Conservation (phyloP, 2,888 invertebrate genomes). For the Cheilosia variabilis region DNA sequence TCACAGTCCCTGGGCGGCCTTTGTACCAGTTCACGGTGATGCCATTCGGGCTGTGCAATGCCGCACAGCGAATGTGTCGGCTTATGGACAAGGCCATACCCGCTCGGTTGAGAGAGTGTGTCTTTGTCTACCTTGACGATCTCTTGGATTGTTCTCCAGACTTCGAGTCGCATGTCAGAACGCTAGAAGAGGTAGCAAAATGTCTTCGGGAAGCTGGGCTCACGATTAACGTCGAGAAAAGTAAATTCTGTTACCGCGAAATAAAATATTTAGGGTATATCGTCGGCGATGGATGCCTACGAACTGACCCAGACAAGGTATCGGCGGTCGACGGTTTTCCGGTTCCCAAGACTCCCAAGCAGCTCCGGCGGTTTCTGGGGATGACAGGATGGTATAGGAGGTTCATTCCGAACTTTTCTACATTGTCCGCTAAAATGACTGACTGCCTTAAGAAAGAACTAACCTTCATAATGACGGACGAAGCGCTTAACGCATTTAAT, state of each 20-base stretch:
- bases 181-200: background rate
- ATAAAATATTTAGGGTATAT: slow-evolving; percentile 12
- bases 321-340: background rate
- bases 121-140: slow-evolving; percentile 7
- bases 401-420: too few species aligned
- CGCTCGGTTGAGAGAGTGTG: too few species aligned
- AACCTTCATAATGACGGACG: background rate
- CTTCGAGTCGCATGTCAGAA: background rate
- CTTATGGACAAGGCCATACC: too few species aligned
- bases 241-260: background rate
- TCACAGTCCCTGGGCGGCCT: too few species aligned
- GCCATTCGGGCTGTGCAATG: too few species aligned
- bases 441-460: slow-evolving; percentile 2
- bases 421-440: background rate
- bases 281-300: slow-evolving; percentile 5
- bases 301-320: background rate
- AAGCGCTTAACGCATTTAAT: slow-evolving; percentile 2
- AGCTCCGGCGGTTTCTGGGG: background rate
- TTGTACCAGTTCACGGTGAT: too few species aligned
- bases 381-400: background rate
- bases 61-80: too few species aligned
- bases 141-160: slow-evolving; percentile 2
- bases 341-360: slow-evolving; percentile 1
- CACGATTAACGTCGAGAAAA: background rate
- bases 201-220: background rate